Base-by-base conservation (phyloP, 2,888 invertebrate genomes). In the Oscheius onirici region DNA sequence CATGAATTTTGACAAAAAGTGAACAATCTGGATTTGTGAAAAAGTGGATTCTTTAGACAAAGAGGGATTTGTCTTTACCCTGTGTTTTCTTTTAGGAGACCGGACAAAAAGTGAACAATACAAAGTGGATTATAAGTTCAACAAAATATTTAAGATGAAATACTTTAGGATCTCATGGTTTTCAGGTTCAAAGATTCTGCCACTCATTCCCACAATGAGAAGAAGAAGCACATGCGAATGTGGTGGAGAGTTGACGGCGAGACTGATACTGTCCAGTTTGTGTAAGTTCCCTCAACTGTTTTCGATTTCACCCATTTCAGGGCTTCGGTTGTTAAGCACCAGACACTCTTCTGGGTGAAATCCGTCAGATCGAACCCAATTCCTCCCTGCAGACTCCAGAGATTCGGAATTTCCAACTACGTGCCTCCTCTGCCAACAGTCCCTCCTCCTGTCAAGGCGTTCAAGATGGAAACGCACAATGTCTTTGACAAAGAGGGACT, bases 181-280 rank as follows among this genome's bases (percentile, higher is more conserved):
- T 55, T 44, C 17, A 78, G 78, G 22, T 75, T 70, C 22, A 77
- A 77, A 71, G 83, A 84, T 66, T 83, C 86, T 3, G 84, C 83
- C 2, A 86, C 86, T 0, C 86, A 86, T 72, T 85, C 84, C 6
- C 86, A 86, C 74, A 81, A 86, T 65, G 85, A 86, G 73, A 78
- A 79, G 69, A 86, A 86, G 75, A 83, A 82, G 60, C 78, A 84
- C 41, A 82, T 87, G 61, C 78, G 76, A 55, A 74, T 86, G 76
- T 86, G 84, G 84, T 86, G 85, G 85, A 84, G 81, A 63, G 72
- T 80, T 26, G 85, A 86, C 60, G 84, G 84, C 26, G 85, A 84
- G 51, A 69, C 72, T 34, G 75, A 80, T 51, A 80, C 79, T 57
- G 83, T 86, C 3, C 86, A 86, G 70, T 86, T 86, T 72, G 85